phyloP scores from a whole-genome alignment of 2,113 vertebrate species.

The human (Homo sapiens) region DNA sequence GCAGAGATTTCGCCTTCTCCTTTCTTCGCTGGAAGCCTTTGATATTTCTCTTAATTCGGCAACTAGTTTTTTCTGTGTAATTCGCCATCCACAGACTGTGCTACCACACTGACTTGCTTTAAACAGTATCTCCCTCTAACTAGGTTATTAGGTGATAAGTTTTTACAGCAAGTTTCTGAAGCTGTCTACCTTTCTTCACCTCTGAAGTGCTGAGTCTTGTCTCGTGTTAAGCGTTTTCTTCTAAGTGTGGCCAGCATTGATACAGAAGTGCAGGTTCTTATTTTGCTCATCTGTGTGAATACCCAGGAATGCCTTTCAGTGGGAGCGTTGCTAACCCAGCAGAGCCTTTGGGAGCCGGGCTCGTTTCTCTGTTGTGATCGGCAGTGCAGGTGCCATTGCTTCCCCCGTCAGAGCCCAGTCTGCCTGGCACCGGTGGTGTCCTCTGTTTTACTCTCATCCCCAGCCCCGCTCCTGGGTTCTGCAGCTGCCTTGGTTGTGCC shows the following conservation, averaged over 20 bases:
- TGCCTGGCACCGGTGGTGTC: rapidly evolving
- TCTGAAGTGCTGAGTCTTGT: background rate
- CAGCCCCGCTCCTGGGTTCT: background rate
- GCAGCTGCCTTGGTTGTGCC: background rate
- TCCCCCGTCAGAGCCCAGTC: background rate
- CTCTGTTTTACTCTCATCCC: background rate
- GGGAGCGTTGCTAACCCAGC: rapidly evolving
- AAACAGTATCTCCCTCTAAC: conserved; percentile 27
- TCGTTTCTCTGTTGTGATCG: background rate
- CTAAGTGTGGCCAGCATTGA: background rate
- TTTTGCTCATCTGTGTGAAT: background rate
- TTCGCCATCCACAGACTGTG: background rate
- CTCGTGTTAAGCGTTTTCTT: background rate
- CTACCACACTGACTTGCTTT: conserved; percentile 13
- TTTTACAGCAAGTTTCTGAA: background rate
- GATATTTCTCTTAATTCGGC: conserved; percentile 32
- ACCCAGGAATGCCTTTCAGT: background rate
- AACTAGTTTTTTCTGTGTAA: background rate
- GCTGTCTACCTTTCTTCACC: background rate
- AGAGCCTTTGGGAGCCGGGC: rapidly evolving
- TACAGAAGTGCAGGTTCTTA: background rate
- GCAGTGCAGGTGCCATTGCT: background rate
- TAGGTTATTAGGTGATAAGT: background rate
- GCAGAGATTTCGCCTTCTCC: background rate
- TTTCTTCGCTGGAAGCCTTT: background rate